Percentiles rank a stretch among this genome's conserved stretches.
Evolutionary conservation across 2,113 vertebrate genomes (phyloP).

Genomic region (Pterocles orientalis): DNA sequence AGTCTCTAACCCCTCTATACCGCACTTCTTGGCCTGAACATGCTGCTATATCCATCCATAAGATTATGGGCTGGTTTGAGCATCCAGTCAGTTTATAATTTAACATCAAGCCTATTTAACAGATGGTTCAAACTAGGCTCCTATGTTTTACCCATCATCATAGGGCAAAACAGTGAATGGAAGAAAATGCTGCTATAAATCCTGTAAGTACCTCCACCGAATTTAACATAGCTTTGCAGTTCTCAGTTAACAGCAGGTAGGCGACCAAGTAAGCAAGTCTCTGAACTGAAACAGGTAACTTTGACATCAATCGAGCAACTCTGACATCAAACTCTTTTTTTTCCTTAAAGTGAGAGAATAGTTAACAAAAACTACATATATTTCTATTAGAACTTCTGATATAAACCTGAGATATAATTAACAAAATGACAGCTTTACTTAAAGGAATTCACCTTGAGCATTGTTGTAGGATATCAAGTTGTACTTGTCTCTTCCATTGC

Average conservation of each 20-base stretch:
- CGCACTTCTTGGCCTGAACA: background rate
- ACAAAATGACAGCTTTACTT: background rate
- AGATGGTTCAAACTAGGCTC: background rate
- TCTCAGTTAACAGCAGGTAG: background rate
- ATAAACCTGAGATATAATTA: background rate
- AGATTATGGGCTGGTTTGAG: background rate
- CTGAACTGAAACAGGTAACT: background rate
- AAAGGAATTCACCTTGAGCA: background rate
- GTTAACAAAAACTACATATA: background rate
- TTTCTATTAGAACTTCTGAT: background rate
- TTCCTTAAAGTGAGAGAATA: background rate
- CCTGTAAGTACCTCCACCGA: background rate
- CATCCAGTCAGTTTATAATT: background rate
- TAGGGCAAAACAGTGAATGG: background rate
- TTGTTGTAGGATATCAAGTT: background rate
- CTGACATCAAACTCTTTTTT: background rate
- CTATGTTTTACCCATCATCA: background rate
- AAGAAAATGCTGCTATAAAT: background rate
- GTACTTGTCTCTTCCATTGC: background rate
- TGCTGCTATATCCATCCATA: background rate
- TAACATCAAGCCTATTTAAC: background rate
- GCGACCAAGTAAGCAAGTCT: background rate
- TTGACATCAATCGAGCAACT: background rate
- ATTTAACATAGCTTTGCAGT: background rate
- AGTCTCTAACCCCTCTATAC: background rate